phyloP scores from a whole-genome alignment of 2,113 vertebrate species.

The Diadophis punctatus region DNA sequence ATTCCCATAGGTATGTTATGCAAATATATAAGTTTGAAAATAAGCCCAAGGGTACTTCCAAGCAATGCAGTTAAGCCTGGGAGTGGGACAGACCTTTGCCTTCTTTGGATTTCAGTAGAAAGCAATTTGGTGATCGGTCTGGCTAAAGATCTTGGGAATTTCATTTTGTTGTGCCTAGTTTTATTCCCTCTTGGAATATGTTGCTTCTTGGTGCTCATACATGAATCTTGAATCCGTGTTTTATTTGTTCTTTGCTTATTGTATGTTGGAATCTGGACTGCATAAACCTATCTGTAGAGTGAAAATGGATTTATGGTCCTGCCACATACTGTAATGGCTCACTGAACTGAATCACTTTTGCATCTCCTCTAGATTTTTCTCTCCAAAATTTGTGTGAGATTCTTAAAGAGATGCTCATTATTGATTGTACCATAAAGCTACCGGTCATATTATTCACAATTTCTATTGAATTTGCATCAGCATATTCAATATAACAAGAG shows the following conservation, averaged over 20 bases:
- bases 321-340: neutral
- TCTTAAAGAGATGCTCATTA: slow-evolving; percentile 3
- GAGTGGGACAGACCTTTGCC: neutral
- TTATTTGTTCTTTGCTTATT: neutral
- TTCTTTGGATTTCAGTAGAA: neutral
- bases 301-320: neutral
- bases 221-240: neutral
- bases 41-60: neutral
- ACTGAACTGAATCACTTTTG: neutral
- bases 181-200: neutral
- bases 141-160: neutral
- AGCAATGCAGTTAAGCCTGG: neutral
- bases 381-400: neutral
- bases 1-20: neutral
- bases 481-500: slow-evolving; percentile 21
- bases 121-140: neutral
- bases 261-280: neutral
- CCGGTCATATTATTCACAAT: neutral
- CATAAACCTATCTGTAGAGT: neutral
- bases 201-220: neutral
- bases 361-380: neutral
- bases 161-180: neutral
- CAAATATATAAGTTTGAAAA: neutral
- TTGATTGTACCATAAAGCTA: neutral
- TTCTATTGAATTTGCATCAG: neutral